Base-by-base conservation (phyloP, 2,888 invertebrate genomes). In the Torymus auratus region DNA sequence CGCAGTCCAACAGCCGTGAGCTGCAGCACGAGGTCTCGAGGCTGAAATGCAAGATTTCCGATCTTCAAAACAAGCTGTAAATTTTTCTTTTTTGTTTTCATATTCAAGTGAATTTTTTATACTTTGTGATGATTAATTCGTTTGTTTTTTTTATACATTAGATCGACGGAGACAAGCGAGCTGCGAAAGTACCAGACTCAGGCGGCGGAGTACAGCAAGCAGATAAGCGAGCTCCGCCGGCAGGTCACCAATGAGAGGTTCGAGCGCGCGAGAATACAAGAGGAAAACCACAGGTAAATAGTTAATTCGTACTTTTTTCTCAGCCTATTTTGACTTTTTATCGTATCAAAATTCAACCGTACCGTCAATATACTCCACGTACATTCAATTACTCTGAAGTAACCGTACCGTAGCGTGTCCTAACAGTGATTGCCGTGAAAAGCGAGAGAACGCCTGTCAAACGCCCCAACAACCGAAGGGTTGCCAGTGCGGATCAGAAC, bases 1-100 rank as follows among this genome's bases (percentile, higher is more conserved):
- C 93, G 55, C 93, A 94, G 86, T 86, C 94, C 60, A 91, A 92
- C 14, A 92, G 94, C 87, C 94, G 95, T 86, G 94, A 95, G 90
- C 91, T 95, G 52, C 93, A 94, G 83, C 91, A 92, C 72, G 94
- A 95, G 90, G 92, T 94, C 28, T 91, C 92, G 81, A 91, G 92
- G 69, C 89, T 94, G 82, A 94, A 93, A 85, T 91, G 92, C 58
- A 92, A 92, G 86, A 90, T 94, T 13, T 86, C 89, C 13, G 92
- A 92, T 52, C 88, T 93, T n/a, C 92, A 92, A 83, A 88, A 87
- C 20, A 92, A 91, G 90, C 87, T 93, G 93, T 93, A 90, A 92
- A 74, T 73, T 73, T 28, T 69, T 53, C 20, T 20, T 65, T 50
- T 69, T 78, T 80, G 56, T 62, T 80, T 62, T 5, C 5, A 41